Evolutionary conservation across 1,140 invertebrate species (phyloP).

Genomic region (Drosophila rhopaloa): DNA sequence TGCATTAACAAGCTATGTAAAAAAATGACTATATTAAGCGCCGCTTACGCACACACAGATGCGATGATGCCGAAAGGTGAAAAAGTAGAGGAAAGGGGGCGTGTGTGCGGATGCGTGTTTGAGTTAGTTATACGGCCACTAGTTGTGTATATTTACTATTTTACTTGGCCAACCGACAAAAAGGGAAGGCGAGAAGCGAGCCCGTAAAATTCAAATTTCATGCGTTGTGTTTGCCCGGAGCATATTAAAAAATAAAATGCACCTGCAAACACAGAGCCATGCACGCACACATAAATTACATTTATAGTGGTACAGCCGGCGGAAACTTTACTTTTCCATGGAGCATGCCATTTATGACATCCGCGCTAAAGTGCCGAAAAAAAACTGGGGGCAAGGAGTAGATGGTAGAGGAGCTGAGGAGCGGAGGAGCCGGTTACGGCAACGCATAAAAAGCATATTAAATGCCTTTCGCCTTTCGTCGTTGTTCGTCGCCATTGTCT

Average conservation of each 20-base stretch:
- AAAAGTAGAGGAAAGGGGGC: background rate
- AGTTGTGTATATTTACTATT: slow-evolving; percentile 32
- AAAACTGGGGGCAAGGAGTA: slow-evolving; percentile 26
- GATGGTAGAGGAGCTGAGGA: background rate
- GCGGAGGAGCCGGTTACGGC: slow-evolving; percentile 16
- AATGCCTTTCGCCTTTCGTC: slow-evolving; percentile 63
- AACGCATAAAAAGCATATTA: slow-evolving; percentile 79
- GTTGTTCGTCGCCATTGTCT: slow-evolving; percentile 49
- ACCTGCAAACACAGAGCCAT: slow-evolving; percentile 69
- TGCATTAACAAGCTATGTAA: background rate
- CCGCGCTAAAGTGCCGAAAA: slow-evolving; percentile 54
- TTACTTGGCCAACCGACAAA: slow-evolving; percentile 45
- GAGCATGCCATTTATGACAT: slow-evolving; percentile 81
- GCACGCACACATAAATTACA: slow-evolving; percentile 70
- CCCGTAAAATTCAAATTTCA: slow-evolving; percentile 76
- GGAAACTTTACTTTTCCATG: slow-evolving; percentile 57
- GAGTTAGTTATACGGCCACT: slow-evolving; percentile 39
- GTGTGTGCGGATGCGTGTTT: slow-evolving; percentile 24
- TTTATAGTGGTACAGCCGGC: slow-evolving; percentile 63
- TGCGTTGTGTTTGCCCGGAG: slow-evolving; percentile 58
- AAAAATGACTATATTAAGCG: slow-evolving; percentile 18
- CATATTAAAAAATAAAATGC: slow-evolving; percentile 79
- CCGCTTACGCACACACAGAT: slow-evolving; percentile 7
- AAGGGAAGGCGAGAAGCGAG: slow-evolving; percentile 3
- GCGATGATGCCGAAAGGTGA: slow-evolving; percentile 5